Conservation (phyloP, 2,888 invertebrate species). For the Holacanthella duospinosa region DNA sequence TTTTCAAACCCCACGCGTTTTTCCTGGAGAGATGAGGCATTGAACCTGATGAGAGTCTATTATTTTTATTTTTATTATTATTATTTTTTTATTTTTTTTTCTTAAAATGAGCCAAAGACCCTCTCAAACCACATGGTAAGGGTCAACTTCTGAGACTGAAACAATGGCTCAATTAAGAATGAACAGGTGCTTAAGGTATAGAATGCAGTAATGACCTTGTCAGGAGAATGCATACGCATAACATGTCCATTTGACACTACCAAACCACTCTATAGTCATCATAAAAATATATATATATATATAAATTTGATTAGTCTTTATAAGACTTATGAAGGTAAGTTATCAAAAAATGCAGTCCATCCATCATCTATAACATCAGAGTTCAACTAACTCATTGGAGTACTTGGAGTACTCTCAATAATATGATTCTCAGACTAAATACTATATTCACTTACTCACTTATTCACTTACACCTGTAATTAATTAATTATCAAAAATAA, state of each 20-base stretch:
- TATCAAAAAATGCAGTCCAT: too few relatives aligned
- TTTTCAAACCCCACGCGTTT: not conserved
- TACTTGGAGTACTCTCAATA: too few relatives aligned
- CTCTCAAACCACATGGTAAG: not conserved
- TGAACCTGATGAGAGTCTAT: not conserved
- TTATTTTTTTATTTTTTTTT: too few relatives aligned
- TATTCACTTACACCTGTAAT: too few relatives aligned
- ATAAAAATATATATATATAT: not conserved
- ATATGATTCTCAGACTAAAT: too few relatives aligned
- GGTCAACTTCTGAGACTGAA: not conserved
- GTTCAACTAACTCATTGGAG: not conserved
- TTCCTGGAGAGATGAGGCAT: constrained; percentile 1
- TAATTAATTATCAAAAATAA: too few relatives aligned
- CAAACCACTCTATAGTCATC: not conserved
- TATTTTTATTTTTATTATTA: too few relatives aligned
- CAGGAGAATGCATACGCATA: constrained; percentile 1
- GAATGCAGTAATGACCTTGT: not conserved
- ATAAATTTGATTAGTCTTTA: not conserved
- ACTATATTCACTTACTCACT: too few relatives aligned
- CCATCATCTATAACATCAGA: too few relatives aligned
- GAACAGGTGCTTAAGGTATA: not conserved
- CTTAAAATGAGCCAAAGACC: not conserved
- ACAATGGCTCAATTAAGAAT: not conserved
- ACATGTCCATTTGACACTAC: not conserved
- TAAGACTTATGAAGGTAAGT: too few relatives aligned